phyloP scores from a whole-genome alignment of 2,113 vertebrate species.

The Rutilus rutilus region DNA sequence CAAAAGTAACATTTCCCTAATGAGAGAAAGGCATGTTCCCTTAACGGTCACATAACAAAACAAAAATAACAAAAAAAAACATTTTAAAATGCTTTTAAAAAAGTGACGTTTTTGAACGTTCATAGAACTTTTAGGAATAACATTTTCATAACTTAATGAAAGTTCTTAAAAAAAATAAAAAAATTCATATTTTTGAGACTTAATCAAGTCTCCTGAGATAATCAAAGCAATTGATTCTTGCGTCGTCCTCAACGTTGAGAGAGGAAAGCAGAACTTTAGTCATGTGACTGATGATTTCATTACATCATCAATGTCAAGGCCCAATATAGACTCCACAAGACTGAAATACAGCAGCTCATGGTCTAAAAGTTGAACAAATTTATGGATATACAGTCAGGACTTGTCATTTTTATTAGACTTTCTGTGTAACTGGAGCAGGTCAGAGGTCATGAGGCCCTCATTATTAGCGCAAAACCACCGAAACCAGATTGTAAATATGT shows the following conservation, averaged over 20 bases:
- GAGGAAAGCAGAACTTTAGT: neutral
- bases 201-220: no score
- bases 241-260: neutral
- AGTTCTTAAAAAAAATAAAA: no score
- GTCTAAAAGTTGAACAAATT: neutral
- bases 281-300: neutral
- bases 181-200: no score
- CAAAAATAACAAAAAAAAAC: no score
- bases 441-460: constrained; percentile 2
- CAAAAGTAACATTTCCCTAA: no score
- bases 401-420: neutral
- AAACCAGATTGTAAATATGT: constrained; percentile 40
- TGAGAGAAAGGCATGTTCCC: no score
- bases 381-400: neutral
- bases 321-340: neutral
- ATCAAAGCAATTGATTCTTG: neutral
- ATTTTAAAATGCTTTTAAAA: no score
- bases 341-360: neutral
- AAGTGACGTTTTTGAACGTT: no score
- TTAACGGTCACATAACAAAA: no score
- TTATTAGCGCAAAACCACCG: constrained; percentile 35
- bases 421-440: neutral
- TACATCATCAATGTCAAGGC: constrained; percentile 8
- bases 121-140: no score
- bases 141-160: no score